Evolutionary conservation across 2,888 invertebrate species (phyloP), one percentile per base, ranked within the genome.

Genomic region (Stenchaetothrips biformis): DNA sequence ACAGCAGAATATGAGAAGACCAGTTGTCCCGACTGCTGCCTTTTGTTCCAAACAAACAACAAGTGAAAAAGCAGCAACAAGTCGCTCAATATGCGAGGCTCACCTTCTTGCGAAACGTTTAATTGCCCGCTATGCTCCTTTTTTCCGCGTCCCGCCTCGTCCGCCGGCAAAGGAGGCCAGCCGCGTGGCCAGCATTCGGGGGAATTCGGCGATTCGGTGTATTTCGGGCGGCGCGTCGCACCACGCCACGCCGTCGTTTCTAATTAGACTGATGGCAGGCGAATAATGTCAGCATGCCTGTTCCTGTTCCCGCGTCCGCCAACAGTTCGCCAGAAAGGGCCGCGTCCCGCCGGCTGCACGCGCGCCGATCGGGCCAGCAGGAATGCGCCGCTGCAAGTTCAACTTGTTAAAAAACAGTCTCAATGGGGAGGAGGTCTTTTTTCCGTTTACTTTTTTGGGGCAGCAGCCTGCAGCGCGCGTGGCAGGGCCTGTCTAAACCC

Each of bases 61-160:
- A 21, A 21, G 11, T 21, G 11, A 74, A 21, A 74, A 74, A n/a
- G 25, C 67, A 25, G 67, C 25, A 74, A 37, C 37, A 37, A 37
- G 25, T 25, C 67, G 25, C 67, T 74, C 67, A 74, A 74, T 74
- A 74, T 74, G 67, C 67, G 67, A 21, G 21, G 11, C 67, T 21
- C 67, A 11, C 67, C 67, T 74, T 74, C 67, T 25, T 74, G 67
- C 25, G 67, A 74, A 74, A 74, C 67, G 11, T 74, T 74, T 74
- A 74, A 74, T 74, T 74, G 67, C 67, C 21, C 9, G 25, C 67
- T 21, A 8, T 11, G 53, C 53, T 53, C 53, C 11, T 18, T 37
- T 18, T 53, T 53, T 53, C 53, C 13, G 53, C 21, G 37, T 67
- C 67, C 21, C 21, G 18, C 67, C 67, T 18, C 21, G 9, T 21